Evolutionary conservation across 2,113 vertebrate species (phyloP).

Genomic region (Stercorarius parasiticus): DNA sequence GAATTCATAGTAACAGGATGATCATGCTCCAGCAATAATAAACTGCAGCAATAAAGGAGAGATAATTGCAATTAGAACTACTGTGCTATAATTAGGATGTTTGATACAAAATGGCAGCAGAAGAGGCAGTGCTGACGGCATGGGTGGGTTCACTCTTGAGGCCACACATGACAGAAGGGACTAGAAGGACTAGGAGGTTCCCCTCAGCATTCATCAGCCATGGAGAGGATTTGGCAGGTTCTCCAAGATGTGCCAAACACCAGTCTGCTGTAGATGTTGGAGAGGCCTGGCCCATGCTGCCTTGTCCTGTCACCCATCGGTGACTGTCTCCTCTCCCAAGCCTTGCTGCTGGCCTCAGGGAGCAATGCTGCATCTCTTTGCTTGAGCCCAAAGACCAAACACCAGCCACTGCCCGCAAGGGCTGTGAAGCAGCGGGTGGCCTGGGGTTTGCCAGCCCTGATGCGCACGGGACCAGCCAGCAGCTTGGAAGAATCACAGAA

Average conservation of each 20-base stretch:
- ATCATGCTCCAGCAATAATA: not conserved
- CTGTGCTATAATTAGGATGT: not conserved
- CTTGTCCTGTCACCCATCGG: too few relatives aligned
- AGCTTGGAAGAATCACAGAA: not conserved
- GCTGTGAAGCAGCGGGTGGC: not conserved
- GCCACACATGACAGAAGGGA: not conserved
- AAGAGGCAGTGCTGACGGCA: not conserved
- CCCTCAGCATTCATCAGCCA: not conserved
- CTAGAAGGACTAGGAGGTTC: not conserved
- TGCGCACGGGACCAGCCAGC: not conserved
- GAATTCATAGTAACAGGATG: not conserved
- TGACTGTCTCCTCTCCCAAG: not conserved
- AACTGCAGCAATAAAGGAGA: not conserved
- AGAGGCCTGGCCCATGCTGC: not conserved
- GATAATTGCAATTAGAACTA: not conserved
- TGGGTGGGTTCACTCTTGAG: not conserved
- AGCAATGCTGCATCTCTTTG: not conserved
- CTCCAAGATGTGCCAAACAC: not conserved
- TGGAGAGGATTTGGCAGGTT: not conserved
- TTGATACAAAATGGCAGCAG: constrained; percentile 3
- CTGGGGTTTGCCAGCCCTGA: not conserved
- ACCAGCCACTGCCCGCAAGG: not conserved
- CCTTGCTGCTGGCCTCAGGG: not conserved
- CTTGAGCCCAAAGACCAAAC: not conserved
- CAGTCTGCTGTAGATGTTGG: not conserved